A percentile compares a stretch with the other conserved stretches of the same genome.
phyloP scores from a whole-genome alignment of 2,113 vertebrate species.

The Syngnathus floridae region DNA sequence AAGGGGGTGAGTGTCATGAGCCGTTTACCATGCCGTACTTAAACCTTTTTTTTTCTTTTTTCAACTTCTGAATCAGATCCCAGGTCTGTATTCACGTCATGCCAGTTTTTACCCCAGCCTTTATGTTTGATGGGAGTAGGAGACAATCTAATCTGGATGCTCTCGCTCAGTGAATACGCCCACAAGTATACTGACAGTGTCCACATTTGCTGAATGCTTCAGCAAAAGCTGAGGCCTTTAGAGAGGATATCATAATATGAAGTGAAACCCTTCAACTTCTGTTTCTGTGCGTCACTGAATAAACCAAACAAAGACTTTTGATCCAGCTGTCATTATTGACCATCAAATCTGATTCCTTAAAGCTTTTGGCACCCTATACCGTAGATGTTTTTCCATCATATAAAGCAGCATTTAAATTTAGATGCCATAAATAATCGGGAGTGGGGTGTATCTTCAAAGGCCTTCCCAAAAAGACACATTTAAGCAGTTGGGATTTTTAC shows the following conservation, averaged over 20 bases:
- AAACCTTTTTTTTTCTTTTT: slow-evolving; percentile 49
- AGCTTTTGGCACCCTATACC: slow-evolving; percentile 1
- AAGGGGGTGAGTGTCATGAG: slow-evolving; percentile 57
- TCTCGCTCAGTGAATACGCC: slow-evolving; percentile 56
- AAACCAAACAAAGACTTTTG: slow-evolving; percentile 35
- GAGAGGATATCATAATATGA: slow-evolving; percentile 39
- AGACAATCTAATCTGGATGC: slow-evolving; percentile 60
- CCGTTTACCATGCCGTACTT: slow-evolving; percentile 54
- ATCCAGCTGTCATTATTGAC: slow-evolving; percentile 55
- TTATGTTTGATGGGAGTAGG: slow-evolving; percentile 52
- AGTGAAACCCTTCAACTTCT: slow-evolving; percentile 25
- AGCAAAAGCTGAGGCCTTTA: slow-evolving; percentile 47
- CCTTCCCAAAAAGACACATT: slow-evolving; percentile 22
- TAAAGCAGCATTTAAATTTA: background rate
- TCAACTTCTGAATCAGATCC: slow-evolving; percentile 65
- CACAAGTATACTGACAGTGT: slow-evolving; percentile 59
- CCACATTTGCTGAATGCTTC: slow-evolving; percentile 54
- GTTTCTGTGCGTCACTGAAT: slow-evolving; percentile 33
- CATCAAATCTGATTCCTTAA: slow-evolving; percentile 22
- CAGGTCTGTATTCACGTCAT: slow-evolving; percentile 59
- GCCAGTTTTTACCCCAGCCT: slow-evolving; percentile 58
- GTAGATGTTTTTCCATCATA: slow-evolving; percentile 22
- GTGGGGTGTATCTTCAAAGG: slow-evolving; percentile 22
- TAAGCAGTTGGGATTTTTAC: slow-evolving; percentile 11
- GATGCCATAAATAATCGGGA: slow-evolving; percentile 2